Base-by-base conservation (phyloP, 2,888 invertebrate species). In the Tubulanus polymorphus region DNA sequence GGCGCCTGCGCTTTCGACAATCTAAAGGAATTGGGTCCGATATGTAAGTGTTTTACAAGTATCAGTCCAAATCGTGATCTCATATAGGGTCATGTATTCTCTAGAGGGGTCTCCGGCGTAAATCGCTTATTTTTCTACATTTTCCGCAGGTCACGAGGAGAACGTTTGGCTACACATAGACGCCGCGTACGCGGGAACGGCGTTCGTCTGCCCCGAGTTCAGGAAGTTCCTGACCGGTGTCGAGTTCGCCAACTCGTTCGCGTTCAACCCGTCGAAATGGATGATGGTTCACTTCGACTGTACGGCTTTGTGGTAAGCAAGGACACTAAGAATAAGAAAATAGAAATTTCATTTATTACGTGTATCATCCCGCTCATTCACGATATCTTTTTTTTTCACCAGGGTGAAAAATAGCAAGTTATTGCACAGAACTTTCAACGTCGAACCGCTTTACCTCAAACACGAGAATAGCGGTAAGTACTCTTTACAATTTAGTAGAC, bases 251-350 rank as follows among this genome's bases (percentile, higher is more conserved):
- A 89, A 96, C 73, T 97, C 97, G 0, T 88, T 97, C 63, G 96
- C 95, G 2, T 97, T 97, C 79, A 99, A 99, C 80, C 94, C 97
- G 0, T 95, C 95, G 56, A 99, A 99, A 79, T 97, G 97, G 93
- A 81, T 99, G 77, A 91, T 99, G 93, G 91, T 97, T 8, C 94
- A 97, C 80, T 99, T 99, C 66, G 99, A 99, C 79, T 99, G 97
- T 75, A 96, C 97, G 0, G 94, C 94, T 1, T 90, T 99, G 91
- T 99, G 97, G 95, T 94, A 82, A 57, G 59, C 10, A 20, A 50
- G 18, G 5, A 5, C 18, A 10, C 10, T 32, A 32, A 32, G 35
- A n/a, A n/a, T n/a, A 12, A 32, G 35, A 32, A 32, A 32, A 32
- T 32, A n/a, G n/a, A 32, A n/a, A 32, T 32, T n/a, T n/a, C 35